Percentiles rank a stretch among this genome's conserved stretches.
These are phyloP conservation scores for Sebastes paucispinis DNA, from an alignment of 2,797 vertebrate genomes.

Conservation along the genomic window DNA sequence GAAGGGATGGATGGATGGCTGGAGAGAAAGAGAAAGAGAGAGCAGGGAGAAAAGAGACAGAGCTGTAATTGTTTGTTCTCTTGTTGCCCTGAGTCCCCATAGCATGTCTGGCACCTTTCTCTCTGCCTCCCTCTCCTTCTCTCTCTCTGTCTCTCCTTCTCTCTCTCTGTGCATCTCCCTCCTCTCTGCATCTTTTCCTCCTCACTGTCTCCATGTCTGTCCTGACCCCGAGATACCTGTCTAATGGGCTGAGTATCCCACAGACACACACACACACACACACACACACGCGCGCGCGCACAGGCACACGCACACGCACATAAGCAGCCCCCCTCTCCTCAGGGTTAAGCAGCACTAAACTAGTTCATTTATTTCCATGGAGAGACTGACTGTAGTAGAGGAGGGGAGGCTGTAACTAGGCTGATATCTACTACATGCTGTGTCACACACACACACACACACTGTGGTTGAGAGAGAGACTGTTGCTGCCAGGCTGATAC, in stretches of 20 bases:
- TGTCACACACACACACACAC: constrained; percentile 17
- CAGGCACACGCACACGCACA: not conserved
- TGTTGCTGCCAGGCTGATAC: constrained; percentile 64
- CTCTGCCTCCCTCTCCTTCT: constrained; percentile 1
- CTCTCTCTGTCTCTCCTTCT: not conserved
- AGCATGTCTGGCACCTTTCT: constrained; percentile 65
- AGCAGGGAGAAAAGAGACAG: constrained; percentile 32
- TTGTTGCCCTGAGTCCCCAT: constrained; percentile 58
- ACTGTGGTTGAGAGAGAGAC: constrained; percentile 16
- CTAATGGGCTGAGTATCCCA: constrained; percentile 22
- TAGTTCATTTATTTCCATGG: constrained; percentile 73
- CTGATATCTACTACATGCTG: constrained; percentile 58
- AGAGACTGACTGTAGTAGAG: constrained; percentile 53
- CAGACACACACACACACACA: not conserved
- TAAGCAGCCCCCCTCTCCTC: constrained; percentile 49
- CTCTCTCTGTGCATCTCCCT: not conserved
- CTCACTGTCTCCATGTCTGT: constrained; percentile 17
- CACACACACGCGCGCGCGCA: not conserved
- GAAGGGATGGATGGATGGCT: constrained; percentile 20
- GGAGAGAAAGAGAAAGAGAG: not conserved
- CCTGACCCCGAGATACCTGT: constrained; percentile 41
- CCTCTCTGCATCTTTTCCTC: not conserved
- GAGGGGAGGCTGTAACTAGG: constrained; percentile 39
- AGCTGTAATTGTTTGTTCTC: constrained; percentile 73
- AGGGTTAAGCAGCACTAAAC: constrained; percentile 69